These are phyloP conservation scores for Brachionus plicatilis DNA, from an alignment of 1,140 invertebrate species.

Conservation along the genomic window DNA sequence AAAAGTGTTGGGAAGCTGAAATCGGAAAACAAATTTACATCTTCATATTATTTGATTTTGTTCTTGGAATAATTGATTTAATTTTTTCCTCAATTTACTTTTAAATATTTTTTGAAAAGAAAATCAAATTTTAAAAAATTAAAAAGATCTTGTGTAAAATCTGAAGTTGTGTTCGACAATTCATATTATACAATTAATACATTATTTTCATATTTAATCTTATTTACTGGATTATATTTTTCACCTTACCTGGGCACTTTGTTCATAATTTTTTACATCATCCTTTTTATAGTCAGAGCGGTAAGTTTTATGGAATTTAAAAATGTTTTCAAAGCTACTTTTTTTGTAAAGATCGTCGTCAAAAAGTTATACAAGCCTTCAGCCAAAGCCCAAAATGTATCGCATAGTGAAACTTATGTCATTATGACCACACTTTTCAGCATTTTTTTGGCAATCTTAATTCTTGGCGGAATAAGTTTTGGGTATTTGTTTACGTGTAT, in stretches of 20 bases:
- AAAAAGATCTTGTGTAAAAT: neutral
- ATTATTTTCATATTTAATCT: neutral
- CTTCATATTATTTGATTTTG: neutral
- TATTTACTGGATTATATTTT: neutral
- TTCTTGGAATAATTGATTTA: neutral
- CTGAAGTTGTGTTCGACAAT: neutral
- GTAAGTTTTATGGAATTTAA: neutral
- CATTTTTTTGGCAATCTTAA: neutral
- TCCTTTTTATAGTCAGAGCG: neutral
- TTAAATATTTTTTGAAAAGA: neutral
- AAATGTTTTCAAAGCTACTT: neutral
- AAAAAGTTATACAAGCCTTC: neutral
- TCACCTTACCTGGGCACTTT: neutral
- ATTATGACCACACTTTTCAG: neutral
- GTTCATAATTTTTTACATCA: neutral
- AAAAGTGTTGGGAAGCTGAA: constrained; percentile 1
- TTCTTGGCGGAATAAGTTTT: neutral
- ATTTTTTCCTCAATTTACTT: neutral
- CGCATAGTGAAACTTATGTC: neutral
- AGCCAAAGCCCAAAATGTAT: neutral
- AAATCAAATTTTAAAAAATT: too few species aligned
- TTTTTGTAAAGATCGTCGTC: neutral
- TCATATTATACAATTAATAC: neutral
- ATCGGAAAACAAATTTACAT: neutral
- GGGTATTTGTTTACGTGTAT: neutral